phyloP scores from a whole-genome alignment of 2,797 vertebrate genomes.

The Enteromius argenteus region DNA sequence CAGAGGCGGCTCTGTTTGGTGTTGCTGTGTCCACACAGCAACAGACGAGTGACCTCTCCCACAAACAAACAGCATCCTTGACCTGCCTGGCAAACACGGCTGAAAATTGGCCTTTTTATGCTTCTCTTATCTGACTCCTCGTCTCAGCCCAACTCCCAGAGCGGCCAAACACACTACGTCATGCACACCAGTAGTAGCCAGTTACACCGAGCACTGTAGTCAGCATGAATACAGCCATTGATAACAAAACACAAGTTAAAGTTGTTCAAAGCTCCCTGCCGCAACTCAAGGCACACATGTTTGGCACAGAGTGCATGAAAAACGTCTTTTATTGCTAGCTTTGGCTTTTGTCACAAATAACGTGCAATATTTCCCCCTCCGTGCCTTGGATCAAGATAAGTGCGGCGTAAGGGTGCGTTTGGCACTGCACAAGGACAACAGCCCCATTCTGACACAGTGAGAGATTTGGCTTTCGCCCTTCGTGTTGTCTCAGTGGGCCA shows the following conservation, averaged over 20 bases:
- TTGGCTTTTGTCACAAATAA: constrained; percentile 51
- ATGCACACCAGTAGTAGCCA: constrained; percentile 26
- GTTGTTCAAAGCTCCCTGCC: constrained; percentile 53
- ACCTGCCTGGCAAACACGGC: constrained; percentile 53
- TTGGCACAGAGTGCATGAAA: constrained; percentile 52
- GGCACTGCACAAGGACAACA: constrained; percentile 53
- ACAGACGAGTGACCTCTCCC: constrained; percentile 54
- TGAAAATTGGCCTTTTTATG: constrained; percentile 54
- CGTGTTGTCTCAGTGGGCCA: constrained; percentile 20
- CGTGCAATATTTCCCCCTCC: constrained; percentile 48
- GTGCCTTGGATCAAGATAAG: constrained; percentile 58
- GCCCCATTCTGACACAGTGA: constrained; percentile 47
- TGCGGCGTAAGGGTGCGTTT: constrained; percentile 47
- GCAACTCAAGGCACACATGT: constrained; percentile 25
- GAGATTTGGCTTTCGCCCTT: constrained; percentile 37
- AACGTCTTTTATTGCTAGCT: constrained; percentile 54
- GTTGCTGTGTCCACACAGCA: constrained; percentile 24
- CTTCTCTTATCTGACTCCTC: constrained; percentile 54
- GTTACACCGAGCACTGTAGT: constrained; percentile 34
- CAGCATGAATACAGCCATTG: constrained; percentile 59
- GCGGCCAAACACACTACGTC: constrained; percentile 43
- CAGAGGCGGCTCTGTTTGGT: constrained; percentile 9
- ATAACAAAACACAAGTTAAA: constrained; percentile 53
- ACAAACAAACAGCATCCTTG: constrained; percentile 62
- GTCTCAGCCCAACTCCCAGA: constrained; percentile 24